These are phyloP conservation scores for Carcina quercana DNA, from an alignment of 2,888 invertebrate species.

Conservation along the genomic window DNA sequence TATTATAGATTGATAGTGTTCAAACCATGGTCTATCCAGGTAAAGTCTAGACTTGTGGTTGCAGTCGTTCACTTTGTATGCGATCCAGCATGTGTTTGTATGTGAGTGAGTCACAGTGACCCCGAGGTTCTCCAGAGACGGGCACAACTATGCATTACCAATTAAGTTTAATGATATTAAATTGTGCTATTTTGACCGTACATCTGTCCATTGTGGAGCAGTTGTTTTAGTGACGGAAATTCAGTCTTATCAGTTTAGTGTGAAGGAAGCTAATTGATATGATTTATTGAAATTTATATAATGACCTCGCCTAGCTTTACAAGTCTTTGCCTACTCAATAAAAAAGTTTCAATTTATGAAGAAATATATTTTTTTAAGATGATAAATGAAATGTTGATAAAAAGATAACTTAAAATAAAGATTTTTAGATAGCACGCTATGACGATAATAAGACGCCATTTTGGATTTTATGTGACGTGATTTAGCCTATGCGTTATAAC, in stretches of 20 bases:
- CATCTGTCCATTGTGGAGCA: slow-evolving; percentile 43
- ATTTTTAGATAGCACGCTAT: no score
- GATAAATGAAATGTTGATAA: no score
- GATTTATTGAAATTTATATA: background rate
- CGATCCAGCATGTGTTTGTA: slow-evolving; percentile 24
- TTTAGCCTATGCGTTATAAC: no score
- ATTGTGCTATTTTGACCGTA: slow-evolving; percentile 56
- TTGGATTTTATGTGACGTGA: no score
- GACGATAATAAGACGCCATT: no score
- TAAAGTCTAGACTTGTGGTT: no score
- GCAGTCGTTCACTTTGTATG: slow-evolving; percentile 40
- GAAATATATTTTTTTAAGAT: no score
- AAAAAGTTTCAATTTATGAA: no score
- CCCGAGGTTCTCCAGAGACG: slow-evolving; percentile 48
- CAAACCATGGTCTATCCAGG: no score
- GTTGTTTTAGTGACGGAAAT: slow-evolving; percentile 25
- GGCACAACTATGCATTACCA: slow-evolving; percentile 55
- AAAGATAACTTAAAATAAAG: no score
- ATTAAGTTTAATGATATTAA: slow-evolving; percentile 65
- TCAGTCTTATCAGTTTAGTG: slow-evolving; percentile 38
- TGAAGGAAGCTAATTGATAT: slow-evolving; percentile 23
- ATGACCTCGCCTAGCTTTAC: background rate
- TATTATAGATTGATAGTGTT: no score
- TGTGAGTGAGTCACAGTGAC: slow-evolving; percentile 48
- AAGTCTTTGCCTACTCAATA: no score